A percentile compares a stretch with the other conserved stretches of the same genome.
These are phyloP conservation scores for Nyctibius grandis DNA, from an alignment of 2,797 vertebrate genomes.

Conservation along the genomic window DNA sequence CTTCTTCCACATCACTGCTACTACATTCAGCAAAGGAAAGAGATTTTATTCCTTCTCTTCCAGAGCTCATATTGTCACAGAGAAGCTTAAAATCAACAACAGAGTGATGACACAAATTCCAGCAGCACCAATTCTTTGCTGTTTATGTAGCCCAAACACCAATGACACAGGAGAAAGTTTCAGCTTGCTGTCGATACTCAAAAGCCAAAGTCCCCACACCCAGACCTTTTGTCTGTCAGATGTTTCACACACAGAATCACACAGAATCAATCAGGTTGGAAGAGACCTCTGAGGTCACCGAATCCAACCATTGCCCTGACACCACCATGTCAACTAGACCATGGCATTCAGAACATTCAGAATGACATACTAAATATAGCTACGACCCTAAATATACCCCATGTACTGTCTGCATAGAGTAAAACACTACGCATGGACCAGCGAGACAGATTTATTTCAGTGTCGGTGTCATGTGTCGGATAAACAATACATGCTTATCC, in stretches of 20 bases:
- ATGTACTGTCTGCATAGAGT: neutral
- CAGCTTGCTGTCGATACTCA: neutral
- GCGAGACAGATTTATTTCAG: neutral
- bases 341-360: too few relatives aligned
- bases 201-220: neutral
- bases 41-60: neutral
- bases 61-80: neutral
- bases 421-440: neutral
- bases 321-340: too few relatives aligned
- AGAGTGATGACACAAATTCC: neutral
- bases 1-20: neutral
- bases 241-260: too few relatives aligned
- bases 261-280: too few relatives aligned
- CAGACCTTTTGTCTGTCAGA: neutral
- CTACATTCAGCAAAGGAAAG: neutral
- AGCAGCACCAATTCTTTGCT: neutral
- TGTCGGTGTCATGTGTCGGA: neutral
- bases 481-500: neutral
- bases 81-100: neutral
- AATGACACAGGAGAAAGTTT: neutral
- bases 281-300: too few relatives aligned
- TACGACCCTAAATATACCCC: neutral
- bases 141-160: neutral
- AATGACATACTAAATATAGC: neutral
- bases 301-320: too few relatives aligned